Conservation (phyloP, 1,140 invertebrate species). For the Sitobion miscanthi region DNA sequence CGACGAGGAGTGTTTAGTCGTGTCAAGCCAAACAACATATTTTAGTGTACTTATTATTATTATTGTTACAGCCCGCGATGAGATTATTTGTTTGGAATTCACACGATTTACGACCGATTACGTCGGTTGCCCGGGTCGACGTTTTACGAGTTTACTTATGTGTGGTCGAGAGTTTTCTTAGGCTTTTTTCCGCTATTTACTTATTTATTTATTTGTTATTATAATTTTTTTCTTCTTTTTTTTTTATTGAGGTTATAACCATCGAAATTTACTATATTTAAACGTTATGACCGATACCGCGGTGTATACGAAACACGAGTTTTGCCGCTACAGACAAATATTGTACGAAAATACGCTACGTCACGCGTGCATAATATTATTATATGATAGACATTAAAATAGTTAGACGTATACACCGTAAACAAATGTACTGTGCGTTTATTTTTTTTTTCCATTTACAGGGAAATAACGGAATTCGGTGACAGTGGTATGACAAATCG, state of each 20-base stretch:
- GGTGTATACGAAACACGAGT: background rate
- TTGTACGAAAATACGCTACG: background rate
- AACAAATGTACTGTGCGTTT: background rate
- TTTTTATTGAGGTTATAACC: constrained; percentile 34
- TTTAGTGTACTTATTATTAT: background rate
- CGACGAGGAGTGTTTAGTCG: background rate
- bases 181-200: constrained; percentile 4
- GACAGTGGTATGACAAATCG: constrained; percentile 14
- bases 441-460: background rate
- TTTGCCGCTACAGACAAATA: background rate
- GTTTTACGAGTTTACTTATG: constrained; percentile 34
- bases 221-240: background rate
- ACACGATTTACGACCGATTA: constrained; percentile 52
- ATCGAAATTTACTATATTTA: constrained; percentile 24
- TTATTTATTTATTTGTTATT: constrained; percentile 50
- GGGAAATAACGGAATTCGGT: background rate
- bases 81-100: constrained; percentile 42
- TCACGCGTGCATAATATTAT: background rate
- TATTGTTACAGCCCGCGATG: background rate
- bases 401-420: background rate
- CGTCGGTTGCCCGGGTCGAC: background rate
- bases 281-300: constrained; percentile 16
- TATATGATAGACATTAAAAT: background rate
- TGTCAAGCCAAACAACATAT: constrained; percentile 12
- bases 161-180: constrained; percentile 49